These are phyloP conservation scores for Caenorhabditis macrosperma DNA, from an alignment of 2,888 invertebrate genomes.

Conservation along the genomic window DNA sequence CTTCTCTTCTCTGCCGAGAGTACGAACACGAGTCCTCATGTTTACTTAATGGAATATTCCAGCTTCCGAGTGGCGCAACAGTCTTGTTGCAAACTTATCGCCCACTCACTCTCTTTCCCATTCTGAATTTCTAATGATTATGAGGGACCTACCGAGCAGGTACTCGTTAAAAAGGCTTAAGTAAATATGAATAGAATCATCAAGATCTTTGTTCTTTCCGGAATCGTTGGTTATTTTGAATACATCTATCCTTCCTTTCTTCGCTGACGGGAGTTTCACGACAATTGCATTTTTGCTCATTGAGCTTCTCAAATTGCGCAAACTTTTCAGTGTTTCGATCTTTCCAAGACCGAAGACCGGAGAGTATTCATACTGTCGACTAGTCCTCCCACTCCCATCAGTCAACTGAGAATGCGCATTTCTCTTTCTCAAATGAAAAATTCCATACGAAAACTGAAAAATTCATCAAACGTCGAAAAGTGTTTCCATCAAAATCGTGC, in stretches of 20 bases:
- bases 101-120: conserved; percentile 35
- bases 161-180: conserved; percentile 35
- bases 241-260: not conserved
- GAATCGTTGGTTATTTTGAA: conserved; percentile 21
- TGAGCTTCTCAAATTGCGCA: conserved; percentile 40
- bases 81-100: not conserved
- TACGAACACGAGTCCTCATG: not conserved
- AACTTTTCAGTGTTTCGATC: conserved; percentile 4
- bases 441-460: conserved; percentile 11
- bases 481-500: conserved; percentile 12
- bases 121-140: conserved; percentile 25
- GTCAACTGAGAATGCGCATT: not conserved
- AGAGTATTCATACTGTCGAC: conserved; percentile 7
- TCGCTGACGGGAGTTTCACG: not conserved
- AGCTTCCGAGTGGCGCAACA: not conserved
- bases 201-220: conserved; percentile 35
- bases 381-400: not conserved
- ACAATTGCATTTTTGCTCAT: conserved; percentile 16
- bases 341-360: conserved; percentile 34
- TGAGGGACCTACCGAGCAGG: conserved; percentile 6
- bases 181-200: conserved; percentile 52
- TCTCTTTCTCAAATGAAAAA: not conserved
- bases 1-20: not conserved
- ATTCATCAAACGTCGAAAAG: conserved; percentile 15
- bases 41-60: conserved; percentile 4